Evolutionary conservation across 1,140 invertebrate genomes (phyloP).

Genomic region (Monomorium pharaonis): DNA sequence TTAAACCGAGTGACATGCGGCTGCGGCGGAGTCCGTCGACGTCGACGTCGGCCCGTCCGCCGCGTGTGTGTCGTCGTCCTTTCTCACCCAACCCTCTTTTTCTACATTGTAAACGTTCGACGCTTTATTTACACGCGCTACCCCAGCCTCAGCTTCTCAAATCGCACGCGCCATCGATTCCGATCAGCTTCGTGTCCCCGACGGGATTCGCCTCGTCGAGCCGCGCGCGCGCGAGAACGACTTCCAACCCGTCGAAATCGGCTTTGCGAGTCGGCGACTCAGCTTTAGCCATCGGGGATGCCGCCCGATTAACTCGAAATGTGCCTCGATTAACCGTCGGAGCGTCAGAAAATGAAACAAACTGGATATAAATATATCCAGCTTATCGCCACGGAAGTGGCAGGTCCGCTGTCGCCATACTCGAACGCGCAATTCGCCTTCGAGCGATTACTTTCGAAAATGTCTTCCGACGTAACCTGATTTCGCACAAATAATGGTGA

Average conservation of each 20-base stretch:
- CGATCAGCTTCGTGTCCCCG: constrained; percentile 58
- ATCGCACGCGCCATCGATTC: constrained; percentile 73
- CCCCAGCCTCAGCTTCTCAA: constrained; percentile 48
- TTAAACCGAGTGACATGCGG: constrained; percentile 77
- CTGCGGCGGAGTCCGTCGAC: constrained; percentile 64
- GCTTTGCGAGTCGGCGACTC: constrained; percentile 8
- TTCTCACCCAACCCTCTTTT: constrained; percentile 57
- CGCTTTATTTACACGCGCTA: constrained; percentile 69
- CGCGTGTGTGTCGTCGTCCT: constrained; percentile 48
- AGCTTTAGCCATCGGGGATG: neutral
- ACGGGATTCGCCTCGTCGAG: constrained; percentile 6
- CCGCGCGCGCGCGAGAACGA: neutral
- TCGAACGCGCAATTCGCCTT: neutral
- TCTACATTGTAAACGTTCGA: constrained; percentile 73
- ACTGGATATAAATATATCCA: constrained; percentile 5
- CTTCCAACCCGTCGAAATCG: constrained; percentile 41
- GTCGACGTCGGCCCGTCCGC: constrained; percentile 63
- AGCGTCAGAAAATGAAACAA: constrained; percentile 36
- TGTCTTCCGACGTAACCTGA: neutral
- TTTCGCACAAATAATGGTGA: neutral
- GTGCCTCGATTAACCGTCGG: constrained; percentile 33
- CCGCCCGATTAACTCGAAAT: constrained; percentile 39
- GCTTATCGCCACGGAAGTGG: constrained; percentile 29
- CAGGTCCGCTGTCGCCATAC: neutral
- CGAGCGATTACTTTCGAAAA: neutral